Percentiles rank a stretch among this genome's conserved stretches.
Evolutionary conservation across 2,113 vertebrate species (phyloP).

Genomic region (Muntiacus reevesi): DNA sequence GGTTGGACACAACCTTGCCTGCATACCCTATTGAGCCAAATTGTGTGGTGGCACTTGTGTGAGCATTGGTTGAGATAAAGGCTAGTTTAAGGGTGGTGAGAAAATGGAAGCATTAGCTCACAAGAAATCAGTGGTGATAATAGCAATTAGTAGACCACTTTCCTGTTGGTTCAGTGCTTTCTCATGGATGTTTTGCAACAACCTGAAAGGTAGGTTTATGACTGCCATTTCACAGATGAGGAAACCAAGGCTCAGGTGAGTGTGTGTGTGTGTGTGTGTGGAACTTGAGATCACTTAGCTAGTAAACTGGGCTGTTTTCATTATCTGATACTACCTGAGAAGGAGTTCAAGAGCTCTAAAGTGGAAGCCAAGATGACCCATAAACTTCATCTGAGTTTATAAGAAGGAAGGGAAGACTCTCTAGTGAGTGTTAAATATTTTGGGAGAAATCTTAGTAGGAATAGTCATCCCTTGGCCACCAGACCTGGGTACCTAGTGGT

Average conservation of each 20-base stretch:
- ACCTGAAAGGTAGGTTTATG: background rate
- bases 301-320: background rate
- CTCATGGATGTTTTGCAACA: background rate
- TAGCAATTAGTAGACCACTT: background rate
- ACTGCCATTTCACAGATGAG: background rate
- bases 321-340: background rate
- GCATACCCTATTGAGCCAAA: background rate
- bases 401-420: background rate
- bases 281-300: background rate
- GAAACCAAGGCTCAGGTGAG: background rate
- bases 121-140: background rate
- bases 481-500: background rate
- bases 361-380: background rate
- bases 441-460: background rate
- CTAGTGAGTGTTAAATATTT: background rate
- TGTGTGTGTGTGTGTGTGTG: background rate
- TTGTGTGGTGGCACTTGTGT: background rate
- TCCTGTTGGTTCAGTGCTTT: background rate
- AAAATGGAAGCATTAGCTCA: background rate
- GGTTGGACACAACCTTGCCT: background rate
- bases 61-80: background rate
- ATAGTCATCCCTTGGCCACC: background rate
- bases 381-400: background rate
- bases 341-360: slow-evolving; percentile 1
- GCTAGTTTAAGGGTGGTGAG: background rate